These are phyloP conservation scores for Lampris megalopsis DNA, from an alignment of 2,113 vertebrate genomes.

Conservation along the genomic window DNA sequence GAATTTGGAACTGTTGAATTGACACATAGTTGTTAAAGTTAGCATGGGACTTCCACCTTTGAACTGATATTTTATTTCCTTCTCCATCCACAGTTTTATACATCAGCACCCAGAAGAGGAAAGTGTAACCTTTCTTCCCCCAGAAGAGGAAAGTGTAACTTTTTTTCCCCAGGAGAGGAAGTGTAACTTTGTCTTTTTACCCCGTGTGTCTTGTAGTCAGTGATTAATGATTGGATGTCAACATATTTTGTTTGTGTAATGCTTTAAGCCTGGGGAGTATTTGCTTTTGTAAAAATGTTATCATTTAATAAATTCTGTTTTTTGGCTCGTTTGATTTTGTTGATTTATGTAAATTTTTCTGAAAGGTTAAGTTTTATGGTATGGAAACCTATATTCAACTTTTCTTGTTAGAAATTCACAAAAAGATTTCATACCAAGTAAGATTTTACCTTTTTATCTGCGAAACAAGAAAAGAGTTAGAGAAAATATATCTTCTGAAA, in stretches of 20 bases:
- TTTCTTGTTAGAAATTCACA: too few species aligned
- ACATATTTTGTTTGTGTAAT: slow-evolving; percentile 62
- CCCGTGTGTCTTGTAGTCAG: slow-evolving; percentile 26
- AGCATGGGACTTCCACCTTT: not conserved
- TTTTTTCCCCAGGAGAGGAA: slow-evolving; percentile 14
- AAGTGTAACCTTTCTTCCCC: slow-evolving; percentile 83
- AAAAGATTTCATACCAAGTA: too few species aligned
- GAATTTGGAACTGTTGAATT: too few species aligned
- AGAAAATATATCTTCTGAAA: too few species aligned
- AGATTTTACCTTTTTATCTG: too few species aligned
- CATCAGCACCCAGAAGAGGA: slow-evolving; percentile 99
- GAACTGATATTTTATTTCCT: not conserved
- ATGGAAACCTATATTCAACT: too few species aligned
- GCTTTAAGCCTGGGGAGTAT: slow-evolving; percentile 39
- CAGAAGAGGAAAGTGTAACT: slow-evolving; percentile 92
- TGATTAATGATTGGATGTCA: slow-evolving; percentile 28
- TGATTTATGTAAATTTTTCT: slow-evolving; percentile 10
- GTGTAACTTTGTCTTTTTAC: slow-evolving; percentile 29
- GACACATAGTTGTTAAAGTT: too few species aligned
- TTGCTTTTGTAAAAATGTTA: slow-evolving; percentile 61
- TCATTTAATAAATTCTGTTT: slow-evolving; percentile 64
- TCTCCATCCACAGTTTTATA: slow-evolving; percentile 88
- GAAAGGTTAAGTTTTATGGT: too few species aligned
- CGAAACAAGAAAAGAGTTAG: too few species aligned
- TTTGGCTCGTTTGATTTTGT: slow-evolving; percentile 41